Base-by-base conservation (phyloP, 2,888 invertebrate species). In the Nephrocerus scutellatus region DNA sequence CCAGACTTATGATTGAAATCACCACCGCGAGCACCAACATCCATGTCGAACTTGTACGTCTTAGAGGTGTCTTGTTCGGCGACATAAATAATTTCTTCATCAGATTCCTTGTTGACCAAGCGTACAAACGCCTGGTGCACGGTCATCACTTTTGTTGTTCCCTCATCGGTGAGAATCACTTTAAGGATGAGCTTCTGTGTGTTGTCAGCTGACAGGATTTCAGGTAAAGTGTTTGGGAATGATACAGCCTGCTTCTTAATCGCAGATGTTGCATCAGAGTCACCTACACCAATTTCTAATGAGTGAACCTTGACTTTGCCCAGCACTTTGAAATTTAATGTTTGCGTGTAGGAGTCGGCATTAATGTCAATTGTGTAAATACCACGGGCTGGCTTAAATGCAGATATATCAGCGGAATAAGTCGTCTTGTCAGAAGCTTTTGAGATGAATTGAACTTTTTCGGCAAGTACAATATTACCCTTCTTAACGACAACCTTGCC, bases 1-100 rank as follows among this genome's bases (percentile, higher is more conserved):
- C 92, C 96, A 30, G 84, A 84, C 37, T 75, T 70, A 49, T 78
- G 74, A 40, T 77, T 76, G 56, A 97, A 80, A 56, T 90, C 89
- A 55, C 80, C 79, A 12, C 82, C 82, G 51, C 87, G 79, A 26
- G 79, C 74, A 29, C 82, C 84, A 30, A 93, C 77, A 64, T 90
- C 88, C 79, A 97, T 77, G 60, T 95, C 93, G 48, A 95, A 84
- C 70, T 88, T 90, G 68, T 96, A 95, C 1, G 79, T 70, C 57
- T 80, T 79, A 35, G 74, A 70, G 46, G 71, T 71, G 60, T 93
- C 93, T 5, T 84, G 82, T 62, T 96, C 95, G 2, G 95, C 90
- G 5, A 97, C 86, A 64, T 91, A 96, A 54, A 93, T 82, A 32
- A 92, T 85, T 72, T 97, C 97, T 44, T 82, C 79, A n/a, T 75